phyloP scores from a whole-genome alignment of 2,888 invertebrate genomes.

The Shargacucullia verbasci region DNA sequence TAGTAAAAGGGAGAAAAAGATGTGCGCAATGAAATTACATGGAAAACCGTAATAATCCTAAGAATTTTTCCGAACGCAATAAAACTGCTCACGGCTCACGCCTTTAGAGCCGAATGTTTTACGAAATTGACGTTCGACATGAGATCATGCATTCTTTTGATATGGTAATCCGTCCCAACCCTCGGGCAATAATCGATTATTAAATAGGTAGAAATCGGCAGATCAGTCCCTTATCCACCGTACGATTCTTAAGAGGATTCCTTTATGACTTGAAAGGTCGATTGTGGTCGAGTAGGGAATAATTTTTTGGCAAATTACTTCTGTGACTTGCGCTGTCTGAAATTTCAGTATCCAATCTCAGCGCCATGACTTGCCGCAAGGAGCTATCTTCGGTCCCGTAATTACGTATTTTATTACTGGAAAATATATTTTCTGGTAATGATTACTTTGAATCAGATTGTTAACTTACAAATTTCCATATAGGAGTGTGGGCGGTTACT shows the following conservation, averaged over 20 bases:
- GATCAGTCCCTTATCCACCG: conserved; percentile 74
- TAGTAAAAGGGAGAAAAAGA: conserved; percentile 35
- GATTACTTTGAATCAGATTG: conserved; percentile 20
- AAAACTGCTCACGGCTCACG: conserved; percentile 67
- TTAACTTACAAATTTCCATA: conserved; percentile 14
- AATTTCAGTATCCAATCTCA: conserved; percentile 23
- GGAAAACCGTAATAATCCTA: conserved; percentile 61
- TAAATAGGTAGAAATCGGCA: conserved; percentile 82
- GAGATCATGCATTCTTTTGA: conserved; percentile 85
- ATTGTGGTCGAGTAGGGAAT: conserved; percentile 61
- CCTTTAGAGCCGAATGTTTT: conserved; percentile 76
- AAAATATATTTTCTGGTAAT: conserved; percentile 10
- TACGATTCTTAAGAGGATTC: conserved; percentile 75
- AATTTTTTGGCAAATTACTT: conserved; percentile 53
- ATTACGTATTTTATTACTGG: conserved; percentile 24
- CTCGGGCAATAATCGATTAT: conserved; percentile 84
- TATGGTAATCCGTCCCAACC: conserved; percentile 83
- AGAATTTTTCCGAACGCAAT: conserved; percentile 66
- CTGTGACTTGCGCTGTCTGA: conserved; percentile 20
- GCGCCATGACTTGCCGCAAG: conserved; percentile 22
- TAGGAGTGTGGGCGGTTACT: conserved; percentile 11
- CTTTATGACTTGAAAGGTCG: conserved; percentile 73
- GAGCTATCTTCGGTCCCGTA: conserved; percentile 16
- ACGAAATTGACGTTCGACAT: conserved; percentile 81
- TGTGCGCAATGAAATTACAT: conserved; percentile 54